These are phyloP conservation scores for Pharmacophagus antenor DNA, from an alignment of 2,888 invertebrate genomes.

Conservation along the genomic window DNA sequence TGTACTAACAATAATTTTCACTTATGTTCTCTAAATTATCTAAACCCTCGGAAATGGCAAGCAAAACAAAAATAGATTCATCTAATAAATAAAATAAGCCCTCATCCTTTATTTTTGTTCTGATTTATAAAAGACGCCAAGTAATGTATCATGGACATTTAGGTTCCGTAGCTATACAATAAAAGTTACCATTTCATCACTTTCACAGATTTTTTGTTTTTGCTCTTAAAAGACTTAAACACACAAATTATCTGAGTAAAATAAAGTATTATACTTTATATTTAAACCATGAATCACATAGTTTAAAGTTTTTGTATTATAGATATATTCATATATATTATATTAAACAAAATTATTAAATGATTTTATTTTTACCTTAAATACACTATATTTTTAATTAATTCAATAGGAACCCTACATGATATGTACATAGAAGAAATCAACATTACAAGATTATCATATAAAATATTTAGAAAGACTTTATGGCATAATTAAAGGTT, in stretches of 20 bases:
- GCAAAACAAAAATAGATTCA: constrained; percentile 27
- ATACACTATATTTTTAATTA: too few species aligned
- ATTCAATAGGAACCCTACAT: too few species aligned
- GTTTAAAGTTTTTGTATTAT: neutral
- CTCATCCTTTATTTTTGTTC: constrained; percentile 25
- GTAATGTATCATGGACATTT: neutral
- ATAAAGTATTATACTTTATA: neutral
- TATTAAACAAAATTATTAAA: too few species aligned
- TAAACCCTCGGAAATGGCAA: constrained; percentile 19
- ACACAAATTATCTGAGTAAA: neutral
- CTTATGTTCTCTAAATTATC: constrained; percentile 13
- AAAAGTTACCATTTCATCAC: neutral
- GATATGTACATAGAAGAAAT: too few species aligned
- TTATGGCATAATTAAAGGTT: too few species aligned
- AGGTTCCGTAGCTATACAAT: constrained; percentile 21
- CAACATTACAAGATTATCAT: too few species aligned
- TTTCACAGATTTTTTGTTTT: neutral
- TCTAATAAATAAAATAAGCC: constrained; percentile 29
- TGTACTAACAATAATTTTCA: neutral
- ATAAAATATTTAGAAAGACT: too few species aligned
- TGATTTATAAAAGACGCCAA: constrained; percentile 20
- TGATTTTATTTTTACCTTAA: too few species aligned
- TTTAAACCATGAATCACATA: neutral
- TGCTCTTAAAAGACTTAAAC: neutral
- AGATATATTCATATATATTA: neutral